Evolutionary conservation across 1,140 invertebrate genomes (phyloP), one percentile per base, ranked within the genome.

Genomic region (Dendrolimus kikuchii): DNA sequence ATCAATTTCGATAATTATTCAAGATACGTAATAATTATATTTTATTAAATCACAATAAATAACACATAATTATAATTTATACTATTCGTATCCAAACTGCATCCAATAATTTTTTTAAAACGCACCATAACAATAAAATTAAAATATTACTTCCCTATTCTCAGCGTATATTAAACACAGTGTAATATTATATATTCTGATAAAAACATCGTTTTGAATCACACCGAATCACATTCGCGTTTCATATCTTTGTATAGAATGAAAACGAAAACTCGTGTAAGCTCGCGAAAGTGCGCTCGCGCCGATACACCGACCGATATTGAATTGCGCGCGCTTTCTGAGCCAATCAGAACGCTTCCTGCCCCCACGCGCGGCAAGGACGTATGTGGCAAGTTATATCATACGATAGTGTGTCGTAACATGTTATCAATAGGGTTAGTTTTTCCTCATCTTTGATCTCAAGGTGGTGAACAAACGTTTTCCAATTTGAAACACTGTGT

Each of bases 221-320:
- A 48, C 57, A 52, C 45, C 42, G 43, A 60, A 45, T 56, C 60
- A 72, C 59, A 59, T 56, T 64, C 62, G 67, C 70, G 71, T 77
- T 67, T 79, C 72, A 75, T 73, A 62, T 65, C 64, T 39, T 53
- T 56, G 55, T 62, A 40, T 71, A 55, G 72, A 81, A 81, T 66
- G 74, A 81, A 81, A 81, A 73, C 60, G 60, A 51, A 64, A 56
- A 60, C 60, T 63, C 50, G 74, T 64, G 77, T 81, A 80, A 79
- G 77, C 78, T 66, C 52, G 76, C 67, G 79, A 81, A 77, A 79
- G 76, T 82, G 77, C 72, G 71, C 68, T 46, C 60, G 68, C 66
- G 72, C 59, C 60, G 77, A 49, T 63, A 51, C 62, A 64, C 58
- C 44, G 51, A 41, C 48, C 49, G 66, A 71, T 74, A 81, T 86